Conservation (phyloP, 2,888 invertebrate species). For the Yponomeuta plumbellus region DNA sequence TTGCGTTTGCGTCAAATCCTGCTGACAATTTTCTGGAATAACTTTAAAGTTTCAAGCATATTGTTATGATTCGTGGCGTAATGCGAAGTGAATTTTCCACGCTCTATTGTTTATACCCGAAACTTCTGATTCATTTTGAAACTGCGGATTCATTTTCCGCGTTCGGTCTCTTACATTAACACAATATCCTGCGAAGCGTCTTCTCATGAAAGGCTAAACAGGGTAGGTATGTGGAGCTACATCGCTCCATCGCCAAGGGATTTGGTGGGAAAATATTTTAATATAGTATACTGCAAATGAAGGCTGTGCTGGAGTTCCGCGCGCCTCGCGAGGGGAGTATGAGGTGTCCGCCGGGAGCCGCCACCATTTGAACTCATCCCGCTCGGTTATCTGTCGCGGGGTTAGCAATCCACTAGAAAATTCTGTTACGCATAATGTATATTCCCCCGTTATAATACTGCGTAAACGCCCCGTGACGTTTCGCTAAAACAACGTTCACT, state of each 20-base stretch:
- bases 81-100: constrained; percentile 17
- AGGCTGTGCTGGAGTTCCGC: constrained; percentile 25
- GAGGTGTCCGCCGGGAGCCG: constrained; percentile 31
- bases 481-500: background rate
- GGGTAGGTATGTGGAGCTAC: constrained; percentile 24
- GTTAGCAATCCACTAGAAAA: background rate
- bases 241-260: constrained; percentile 32
- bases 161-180: background rate
- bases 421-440: constrained; percentile 8
- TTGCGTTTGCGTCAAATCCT: constrained; percentile 41
- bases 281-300: constrained; percentile 34
- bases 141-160: constrained; percentile 6
- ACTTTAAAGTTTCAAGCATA: constrained; percentile 17
- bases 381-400: constrained; percentile 48
- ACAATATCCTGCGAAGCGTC: constrained; percentile 13
- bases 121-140: too few species aligned
- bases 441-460: background rate
- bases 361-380: constrained; percentile 50
- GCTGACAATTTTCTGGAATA: constrained; percentile 37
- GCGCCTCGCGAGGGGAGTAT: constrained; percentile 12
- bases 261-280: constrained; percentile 37
- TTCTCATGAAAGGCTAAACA: constrained; percentile 27
- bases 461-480: constrained; percentile 8
- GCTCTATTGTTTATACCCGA: constrained; percentile 10
- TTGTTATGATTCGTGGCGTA: constrained; percentile 22